These are phyloP conservation scores for Diadromus collaris DNA, from an alignment of 2,888 invertebrate genomes.

Conservation along the genomic window DNA sequence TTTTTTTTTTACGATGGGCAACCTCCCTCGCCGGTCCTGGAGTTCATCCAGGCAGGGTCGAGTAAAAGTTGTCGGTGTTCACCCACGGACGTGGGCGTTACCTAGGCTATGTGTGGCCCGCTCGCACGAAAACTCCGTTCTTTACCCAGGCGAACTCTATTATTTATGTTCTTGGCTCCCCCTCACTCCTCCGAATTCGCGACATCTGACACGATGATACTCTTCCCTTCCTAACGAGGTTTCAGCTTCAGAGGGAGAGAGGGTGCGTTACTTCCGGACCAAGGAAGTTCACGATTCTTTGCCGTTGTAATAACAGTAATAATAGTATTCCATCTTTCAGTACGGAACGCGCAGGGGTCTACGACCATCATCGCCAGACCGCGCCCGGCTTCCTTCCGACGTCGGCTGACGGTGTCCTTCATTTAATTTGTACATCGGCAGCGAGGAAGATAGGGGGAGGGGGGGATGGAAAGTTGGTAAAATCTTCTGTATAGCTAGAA, in stretches of 20 bases:
- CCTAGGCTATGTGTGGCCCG: conserved; percentile 5
- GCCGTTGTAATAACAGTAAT: conserved; percentile 51
- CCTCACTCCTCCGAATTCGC: conserved; percentile 22
- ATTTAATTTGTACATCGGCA: conserved; percentile 53
- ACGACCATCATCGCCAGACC: neutral
- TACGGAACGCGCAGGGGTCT: neutral
- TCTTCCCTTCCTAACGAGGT: conserved; percentile 32
- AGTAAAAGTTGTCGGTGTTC: conserved; percentile 58
- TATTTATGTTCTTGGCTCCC: conserved; percentile 12
- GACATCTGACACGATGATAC: conserved; percentile 31
- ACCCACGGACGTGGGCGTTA: conserved; percentile 1
- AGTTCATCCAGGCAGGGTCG: conserved; percentile 15
- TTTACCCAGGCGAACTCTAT: conserved; percentile 15
- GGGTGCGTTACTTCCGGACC: conserved; percentile 39
- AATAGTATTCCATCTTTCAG: conserved; percentile 45
- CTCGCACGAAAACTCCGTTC: conserved; percentile 22
- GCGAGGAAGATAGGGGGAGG: conserved; percentile 6
- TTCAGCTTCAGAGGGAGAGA: conserved; percentile 31
- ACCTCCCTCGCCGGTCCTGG: conserved; percentile 1
- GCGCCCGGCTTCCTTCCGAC: conserved; percentile 13
- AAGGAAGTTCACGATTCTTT: conserved; percentile 2
- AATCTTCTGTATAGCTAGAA: conserved; percentile 45
- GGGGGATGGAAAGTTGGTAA: neutral
- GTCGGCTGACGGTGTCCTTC: conserved; percentile 34
- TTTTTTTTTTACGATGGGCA: conserved; percentile 37